Evolutionary conservation across 2,797 vertebrate species (phyloP).

Genomic region (Lophius americanus): DNA sequence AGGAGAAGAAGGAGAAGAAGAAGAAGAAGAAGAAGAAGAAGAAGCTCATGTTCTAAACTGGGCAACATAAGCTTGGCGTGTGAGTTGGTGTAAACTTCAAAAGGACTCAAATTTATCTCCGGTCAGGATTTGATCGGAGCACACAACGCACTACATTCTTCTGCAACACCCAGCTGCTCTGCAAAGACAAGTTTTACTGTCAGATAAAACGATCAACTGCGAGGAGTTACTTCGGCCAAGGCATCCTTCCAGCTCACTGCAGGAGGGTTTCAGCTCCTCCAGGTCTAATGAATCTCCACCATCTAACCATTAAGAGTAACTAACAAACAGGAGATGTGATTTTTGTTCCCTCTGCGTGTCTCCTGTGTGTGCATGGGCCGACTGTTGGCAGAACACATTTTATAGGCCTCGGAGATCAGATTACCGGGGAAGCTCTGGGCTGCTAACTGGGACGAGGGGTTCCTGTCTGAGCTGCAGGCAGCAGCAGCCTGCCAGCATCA

Average conservation of each 20-base stretch:
- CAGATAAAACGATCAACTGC: neutral
- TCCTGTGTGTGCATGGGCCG: constrained; percentile 25
- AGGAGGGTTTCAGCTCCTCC: too few species aligned
- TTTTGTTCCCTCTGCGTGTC: constrained; percentile 1
- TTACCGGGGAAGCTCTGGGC: constrained; percentile 66
- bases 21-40: too few species aligned
- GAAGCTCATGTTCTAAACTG: too few species aligned
- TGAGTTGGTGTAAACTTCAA: too few species aligned
- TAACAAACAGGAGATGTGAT: neutral
- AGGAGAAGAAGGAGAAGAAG: too few species aligned
- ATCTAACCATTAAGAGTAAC: neutral
- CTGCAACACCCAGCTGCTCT: too few species aligned
- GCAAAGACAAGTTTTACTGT: too few species aligned
- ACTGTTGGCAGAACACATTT: constrained; percentile 44
- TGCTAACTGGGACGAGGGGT: constrained; percentile 56
- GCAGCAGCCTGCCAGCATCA: constrained; percentile 70
- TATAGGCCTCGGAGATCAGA: constrained; percentile 63
- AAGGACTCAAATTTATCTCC: too few species aligned
- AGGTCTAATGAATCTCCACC: neutral
- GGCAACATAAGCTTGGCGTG: too few species aligned
- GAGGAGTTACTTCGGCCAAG: neutral
- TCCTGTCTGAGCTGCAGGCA: constrained; percentile 58
- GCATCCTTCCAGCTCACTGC: neutral
- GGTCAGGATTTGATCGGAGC: too few species aligned
- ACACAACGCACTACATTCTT: too few species aligned